Evolutionary conservation across 92 coral and sea anemone genomes (phyloP).

Genomic region (Ricordea florida): DNA sequence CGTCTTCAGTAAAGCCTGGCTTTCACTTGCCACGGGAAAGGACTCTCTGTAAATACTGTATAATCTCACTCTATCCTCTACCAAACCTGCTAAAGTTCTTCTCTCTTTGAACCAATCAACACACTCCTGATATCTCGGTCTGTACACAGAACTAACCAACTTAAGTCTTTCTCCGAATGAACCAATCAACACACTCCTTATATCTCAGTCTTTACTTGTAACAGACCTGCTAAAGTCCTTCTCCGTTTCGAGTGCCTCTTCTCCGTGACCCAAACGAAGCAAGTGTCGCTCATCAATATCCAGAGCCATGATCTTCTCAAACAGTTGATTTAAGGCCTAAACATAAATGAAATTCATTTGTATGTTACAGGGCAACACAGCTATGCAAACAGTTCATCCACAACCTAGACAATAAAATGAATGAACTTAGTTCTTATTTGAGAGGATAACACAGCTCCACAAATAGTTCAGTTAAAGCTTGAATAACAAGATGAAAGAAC

Average conservation of each 20-base stretch:
- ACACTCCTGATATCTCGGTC: neutral
- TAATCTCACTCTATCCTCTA: too few relatives aligned
- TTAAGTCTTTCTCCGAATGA: neutral
- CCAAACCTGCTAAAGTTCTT: neutral
- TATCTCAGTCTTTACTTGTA: neutral
- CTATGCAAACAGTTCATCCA: too few relatives aligned
- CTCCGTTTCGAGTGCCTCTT: constrained; percentile 96
- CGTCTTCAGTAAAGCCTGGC: too few relatives aligned
- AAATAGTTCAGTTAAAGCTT: too few relatives aligned
- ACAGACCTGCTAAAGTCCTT: constrained; percentile 97
- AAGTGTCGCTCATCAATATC: constrained; percentile 98
- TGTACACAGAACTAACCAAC: neutral
- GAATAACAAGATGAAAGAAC: too few relatives aligned
- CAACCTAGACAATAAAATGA: too few relatives aligned
- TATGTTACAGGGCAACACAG: too few relatives aligned
- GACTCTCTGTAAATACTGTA: too few relatives aligned
- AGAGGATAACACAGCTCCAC: too few relatives aligned
- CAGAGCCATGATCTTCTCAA: constrained; percentile 98
- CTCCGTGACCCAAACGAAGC: constrained; percentile 99
- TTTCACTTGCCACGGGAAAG: too few relatives aligned
- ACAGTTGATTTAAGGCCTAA: constrained; percentile 95
- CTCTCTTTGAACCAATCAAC: neutral
- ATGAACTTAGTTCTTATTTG: too few relatives aligned
- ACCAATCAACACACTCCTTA: neutral
- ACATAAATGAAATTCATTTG: neutral